These are phyloP conservation scores for Ernsta delagoae DNA, from an alignment of 2,888 invertebrate species.

Conservation along the genomic window DNA sequence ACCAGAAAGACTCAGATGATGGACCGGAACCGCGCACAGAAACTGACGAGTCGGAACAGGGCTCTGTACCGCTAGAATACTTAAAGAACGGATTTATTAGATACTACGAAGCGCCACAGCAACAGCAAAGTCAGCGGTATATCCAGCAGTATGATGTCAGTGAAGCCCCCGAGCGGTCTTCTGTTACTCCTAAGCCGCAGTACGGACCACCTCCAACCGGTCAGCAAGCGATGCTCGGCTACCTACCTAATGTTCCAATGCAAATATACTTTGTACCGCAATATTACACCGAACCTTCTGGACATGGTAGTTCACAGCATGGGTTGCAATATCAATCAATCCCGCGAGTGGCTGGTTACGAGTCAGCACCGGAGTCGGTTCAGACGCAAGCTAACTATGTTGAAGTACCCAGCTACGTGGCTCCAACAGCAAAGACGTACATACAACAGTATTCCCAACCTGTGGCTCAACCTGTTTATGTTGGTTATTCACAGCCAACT, in stretches of 20 bases:
- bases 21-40: constrained; percentile 52
- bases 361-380: constrained; percentile 56
- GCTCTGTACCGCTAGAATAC: constrained; percentile 60
- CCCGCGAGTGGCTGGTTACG: constrained; percentile 52
- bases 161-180: constrained; percentile 63
- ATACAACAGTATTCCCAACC: constrained; percentile 59
- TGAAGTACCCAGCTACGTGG: constrained; percentile 62
- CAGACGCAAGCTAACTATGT: constrained; percentile 62
- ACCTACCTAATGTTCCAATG: constrained; percentile 76
- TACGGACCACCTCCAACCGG: constrained; percentile 51
- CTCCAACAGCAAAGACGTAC: constrained; percentile 61
- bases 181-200: constrained; percentile 51
- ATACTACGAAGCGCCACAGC: constrained; percentile 60
- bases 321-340: constrained; percentile 57
- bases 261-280: constrained; percentile 78
- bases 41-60: constrained; percentile 47
- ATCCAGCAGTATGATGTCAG: constrained; percentile 77
- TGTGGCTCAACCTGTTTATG: constrained; percentile 51
- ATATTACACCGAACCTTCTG: constrained; percentile 63
- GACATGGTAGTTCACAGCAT: constrained; percentile 49
- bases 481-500: constrained; percentile 65
- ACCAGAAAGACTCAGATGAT: constrained; percentile 63
- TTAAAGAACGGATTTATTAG: constrained; percentile 65
- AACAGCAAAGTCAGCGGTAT: constrained; percentile 62
- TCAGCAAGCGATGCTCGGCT: constrained; percentile 73